Evolutionary conservation across 2,888 invertebrate genomes (phyloP).

Genomic region (Callosobruchus maculatus): DNA sequence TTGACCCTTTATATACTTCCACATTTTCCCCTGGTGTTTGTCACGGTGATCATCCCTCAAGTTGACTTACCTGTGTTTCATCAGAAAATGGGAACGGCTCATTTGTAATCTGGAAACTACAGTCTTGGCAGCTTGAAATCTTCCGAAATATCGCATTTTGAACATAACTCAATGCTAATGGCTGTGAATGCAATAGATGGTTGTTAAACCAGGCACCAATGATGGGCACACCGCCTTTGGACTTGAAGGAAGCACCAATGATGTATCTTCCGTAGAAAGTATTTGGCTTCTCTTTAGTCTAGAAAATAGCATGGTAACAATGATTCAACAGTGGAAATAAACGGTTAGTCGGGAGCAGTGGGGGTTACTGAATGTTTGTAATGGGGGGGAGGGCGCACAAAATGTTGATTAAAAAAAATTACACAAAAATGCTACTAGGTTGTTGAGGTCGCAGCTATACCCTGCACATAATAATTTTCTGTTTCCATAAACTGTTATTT

Average conservation of each 20-base stretch:
- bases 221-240: slow-evolving; percentile 10
- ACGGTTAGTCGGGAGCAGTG: too few relatives aligned
- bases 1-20: too few relatives aligned
- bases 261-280: slow-evolving; percentile 29
- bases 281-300: slow-evolving; percentile 35
- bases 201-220: slow-evolving; percentile 69
- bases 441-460: too few relatives aligned
- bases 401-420: too few relatives aligned
- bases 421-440: too few relatives aligned
- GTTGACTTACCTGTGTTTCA: slow-evolving; percentile 46
- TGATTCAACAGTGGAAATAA: too few relatives aligned
- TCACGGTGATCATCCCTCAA: too few relatives aligned
- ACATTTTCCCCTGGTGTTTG: too few relatives aligned
- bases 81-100: slow-evolving; percentile 65
- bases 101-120: slow-evolving; percentile 52
- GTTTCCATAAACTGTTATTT: too few relatives aligned
- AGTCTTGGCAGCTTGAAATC: slow-evolving; percentile 24
- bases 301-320: slow-evolving; percentile 1
- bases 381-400: too few relatives aligned
- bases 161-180: slow-evolving; percentile 61
- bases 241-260: slow-evolving; percentile 55
- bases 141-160: slow-evolving; percentile 60
- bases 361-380: background rate
- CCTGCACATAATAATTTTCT: too few relatives aligned
- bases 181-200: slow-evolving; percentile 71